Evolutionary conservation across 2,797 vertebrate genomes (phyloP).

Genomic region (Eidolon dupreanum): DNA sequence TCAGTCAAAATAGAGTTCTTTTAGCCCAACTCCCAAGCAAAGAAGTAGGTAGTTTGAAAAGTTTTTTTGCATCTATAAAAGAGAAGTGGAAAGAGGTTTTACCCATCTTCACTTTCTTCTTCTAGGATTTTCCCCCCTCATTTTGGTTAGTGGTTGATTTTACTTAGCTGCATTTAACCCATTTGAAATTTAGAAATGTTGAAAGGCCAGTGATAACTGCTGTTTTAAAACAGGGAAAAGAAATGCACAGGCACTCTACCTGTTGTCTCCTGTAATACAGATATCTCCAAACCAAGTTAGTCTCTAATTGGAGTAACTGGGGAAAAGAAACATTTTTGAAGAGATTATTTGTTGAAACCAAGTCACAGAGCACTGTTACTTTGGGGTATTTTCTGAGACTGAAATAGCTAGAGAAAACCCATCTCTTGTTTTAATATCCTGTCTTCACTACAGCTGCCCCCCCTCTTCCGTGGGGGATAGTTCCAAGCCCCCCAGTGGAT

Average conservation of each 20-base stretch:
- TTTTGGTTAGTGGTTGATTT: not conserved
- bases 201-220: not conserved
- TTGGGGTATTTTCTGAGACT: not conserved
- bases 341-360: not conserved
- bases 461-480: not conserved
- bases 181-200: not conserved
- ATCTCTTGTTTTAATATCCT: not conserved
- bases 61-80: not conserved
- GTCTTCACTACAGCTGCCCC: not conserved
- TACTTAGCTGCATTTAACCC: not conserved
- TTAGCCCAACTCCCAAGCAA: not conserved
- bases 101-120: not conserved
- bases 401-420: not conserved
- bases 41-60: not conserved
- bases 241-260: not conserved
- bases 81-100: not conserved
- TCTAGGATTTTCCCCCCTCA: not conserved
- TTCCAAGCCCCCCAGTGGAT: not conserved
- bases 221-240: not conserved
- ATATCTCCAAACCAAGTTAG: not conserved
- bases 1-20: not conserved
- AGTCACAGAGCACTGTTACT: not conserved
- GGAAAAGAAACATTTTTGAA: not conserved
- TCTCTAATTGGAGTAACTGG: not conserved
- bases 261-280: not conserved